A percentile compares a stretch with the other conserved stretches of the same genome.
These are phyloP conservation scores for Parotia lawesii DNA, from an alignment of 2,113 vertebrate genomes.

Conservation along the genomic window DNA sequence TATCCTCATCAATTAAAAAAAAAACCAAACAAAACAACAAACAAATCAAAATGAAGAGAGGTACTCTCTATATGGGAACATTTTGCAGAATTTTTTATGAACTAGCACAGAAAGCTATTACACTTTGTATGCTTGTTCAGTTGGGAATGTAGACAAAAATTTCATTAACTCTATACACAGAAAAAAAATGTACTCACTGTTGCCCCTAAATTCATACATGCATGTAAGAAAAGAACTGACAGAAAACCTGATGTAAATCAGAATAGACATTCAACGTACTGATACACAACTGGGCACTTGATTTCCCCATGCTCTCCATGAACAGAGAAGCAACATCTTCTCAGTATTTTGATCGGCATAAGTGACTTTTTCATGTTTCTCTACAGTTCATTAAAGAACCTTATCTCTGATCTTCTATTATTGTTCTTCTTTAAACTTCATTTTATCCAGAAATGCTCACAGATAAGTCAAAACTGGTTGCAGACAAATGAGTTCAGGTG, in stretches of 20 bases:
- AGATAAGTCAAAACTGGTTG: not conserved
- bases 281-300: not conserved
- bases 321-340: not conserved
- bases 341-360: not conserved
- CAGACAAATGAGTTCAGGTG: not conserved
- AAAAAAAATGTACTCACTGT: not conserved
- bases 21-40: not conserved
- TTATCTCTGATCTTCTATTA: not conserved
- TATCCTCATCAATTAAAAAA: not conserved
- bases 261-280: not conserved
- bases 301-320: not conserved
- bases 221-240: not conserved
- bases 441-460: not conserved
- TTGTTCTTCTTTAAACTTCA: not conserved
- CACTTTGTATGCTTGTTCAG: not conserved
- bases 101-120: not conserved
- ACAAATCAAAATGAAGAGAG: not conserved
- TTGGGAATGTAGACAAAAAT: not conserved
- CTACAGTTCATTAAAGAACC: not conserved
- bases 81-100: not conserved
- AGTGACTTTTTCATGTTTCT: not conserved
- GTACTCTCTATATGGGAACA: not conserved
- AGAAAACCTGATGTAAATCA: not conserved
- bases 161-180: not conserved
- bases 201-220: not conserved